These are phyloP conservation scores for Acleris holmiana DNA, from an alignment of 2,888 invertebrate genomes.

Conservation along the genomic window DNA sequence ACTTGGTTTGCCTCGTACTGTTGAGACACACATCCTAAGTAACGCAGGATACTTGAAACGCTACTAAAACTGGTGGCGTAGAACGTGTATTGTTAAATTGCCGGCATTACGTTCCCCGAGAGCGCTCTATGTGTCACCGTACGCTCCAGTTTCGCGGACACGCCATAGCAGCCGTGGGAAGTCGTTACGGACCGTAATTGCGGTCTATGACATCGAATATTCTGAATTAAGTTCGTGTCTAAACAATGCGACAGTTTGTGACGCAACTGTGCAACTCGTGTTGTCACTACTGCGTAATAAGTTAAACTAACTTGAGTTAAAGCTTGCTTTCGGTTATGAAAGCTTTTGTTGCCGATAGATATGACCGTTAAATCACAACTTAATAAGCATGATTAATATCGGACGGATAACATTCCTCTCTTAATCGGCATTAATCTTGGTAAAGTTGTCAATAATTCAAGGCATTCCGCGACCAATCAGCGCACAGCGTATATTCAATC, in stretches of 20 bases:
- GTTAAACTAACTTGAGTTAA: conserved; percentile 17
- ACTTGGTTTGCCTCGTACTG: conserved; percentile 41
- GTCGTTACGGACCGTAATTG: conserved; percentile 64
- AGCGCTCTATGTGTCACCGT: conserved; percentile 69
- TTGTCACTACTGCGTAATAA: conserved; percentile 27
- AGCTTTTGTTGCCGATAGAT: conserved; percentile 31
- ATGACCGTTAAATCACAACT: conserved; percentile 33
- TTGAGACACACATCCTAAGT: conserved; percentile 40
- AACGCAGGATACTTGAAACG: conserved; percentile 46
- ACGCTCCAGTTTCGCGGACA: conserved; percentile 69
- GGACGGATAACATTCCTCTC: conserved; percentile 26
- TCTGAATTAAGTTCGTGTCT: conserved; percentile 54
- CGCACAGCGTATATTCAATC: conserved; percentile 52
- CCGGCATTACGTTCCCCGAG: conserved; percentile 60
- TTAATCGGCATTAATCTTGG: conserved; percentile 32
- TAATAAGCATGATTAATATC: conserved; percentile 33
- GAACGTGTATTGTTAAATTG: conserved; percentile 63
- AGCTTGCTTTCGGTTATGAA: conserved; percentile 28
- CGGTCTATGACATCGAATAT: conserved; percentile 55
- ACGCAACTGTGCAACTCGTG: conserved; percentile 33
- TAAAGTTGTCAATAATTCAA: conserved; percentile 36
- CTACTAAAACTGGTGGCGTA: conserved; percentile 51
- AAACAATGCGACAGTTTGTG: conserved; percentile 42
- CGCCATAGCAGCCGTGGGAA: conserved; percentile 68
- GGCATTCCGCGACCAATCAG: conserved; percentile 43